Conservation (phyloP, 2,797 vertebrate genomes). For the Sylvilagus floridanus region DNA sequence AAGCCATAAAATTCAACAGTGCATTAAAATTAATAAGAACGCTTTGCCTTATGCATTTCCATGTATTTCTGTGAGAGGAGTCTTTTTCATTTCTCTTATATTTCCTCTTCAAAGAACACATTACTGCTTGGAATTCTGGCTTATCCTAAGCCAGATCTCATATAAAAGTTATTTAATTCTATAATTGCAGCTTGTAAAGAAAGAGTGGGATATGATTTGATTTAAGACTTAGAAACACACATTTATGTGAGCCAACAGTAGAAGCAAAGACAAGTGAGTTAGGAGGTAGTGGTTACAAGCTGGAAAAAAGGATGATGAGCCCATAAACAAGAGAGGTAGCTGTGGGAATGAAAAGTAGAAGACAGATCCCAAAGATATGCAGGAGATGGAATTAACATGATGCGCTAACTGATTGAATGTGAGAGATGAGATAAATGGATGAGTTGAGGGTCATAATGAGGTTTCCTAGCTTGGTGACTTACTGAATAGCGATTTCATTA, state of each 20-base stretch:
- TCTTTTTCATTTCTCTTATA: background rate
- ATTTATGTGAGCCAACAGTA: background rate
- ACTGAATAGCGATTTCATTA: constrained; percentile 74
- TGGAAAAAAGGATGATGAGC: background rate
- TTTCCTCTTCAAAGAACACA: background rate
- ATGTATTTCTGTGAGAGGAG: background rate
- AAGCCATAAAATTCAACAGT: background rate
- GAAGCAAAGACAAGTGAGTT: background rate
- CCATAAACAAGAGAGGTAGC: background rate
- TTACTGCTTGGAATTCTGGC: constrained; percentile 15
- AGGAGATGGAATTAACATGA: constrained; percentile 55
- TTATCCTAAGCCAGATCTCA: background rate
- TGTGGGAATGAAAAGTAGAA: constrained; percentile 50
- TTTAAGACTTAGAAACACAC: constrained; percentile 32
- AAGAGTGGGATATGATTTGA: background rate
- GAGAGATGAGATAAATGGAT: constrained; percentile 74
- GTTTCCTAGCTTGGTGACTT: constrained; percentile 60
- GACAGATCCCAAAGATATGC: constrained; percentile 46
- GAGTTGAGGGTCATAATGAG: constrained; percentile 67
- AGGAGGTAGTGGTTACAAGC: background rate
- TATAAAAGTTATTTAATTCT: constrained; percentile 40
- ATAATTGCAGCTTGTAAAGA: constrained; percentile 43
- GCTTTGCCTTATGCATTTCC: background rate
- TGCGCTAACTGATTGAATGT: constrained; percentile 66
- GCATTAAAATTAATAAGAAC: constrained; percentile 18